Percentiles rank a stretch among this genome's conserved stretches.
phyloP scores from a whole-genome alignment of 2,797 vertebrate genomes.

The Carapus acus region DNA sequence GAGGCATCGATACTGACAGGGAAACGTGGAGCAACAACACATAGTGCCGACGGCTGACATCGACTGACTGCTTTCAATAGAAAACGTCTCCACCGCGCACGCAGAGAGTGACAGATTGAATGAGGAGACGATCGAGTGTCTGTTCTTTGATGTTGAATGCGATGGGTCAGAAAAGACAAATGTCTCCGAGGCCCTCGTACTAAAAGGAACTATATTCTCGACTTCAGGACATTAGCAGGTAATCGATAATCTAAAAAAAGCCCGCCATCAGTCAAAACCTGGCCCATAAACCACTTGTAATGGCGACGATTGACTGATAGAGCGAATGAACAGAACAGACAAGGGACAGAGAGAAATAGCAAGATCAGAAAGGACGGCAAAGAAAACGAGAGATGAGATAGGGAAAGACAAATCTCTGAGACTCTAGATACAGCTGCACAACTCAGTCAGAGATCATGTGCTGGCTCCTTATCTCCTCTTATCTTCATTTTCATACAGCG shows the following conservation, averaged over 20 bases:
- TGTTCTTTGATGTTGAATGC: neutral
- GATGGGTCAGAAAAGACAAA: neutral
- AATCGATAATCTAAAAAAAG: neutral
- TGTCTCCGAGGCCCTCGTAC: no score
- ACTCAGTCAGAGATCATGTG: conserved; percentile 20
- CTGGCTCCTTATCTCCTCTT: conserved; percentile 38
- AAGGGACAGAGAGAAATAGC: no score
- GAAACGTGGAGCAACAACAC: neutral
- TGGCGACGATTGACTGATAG: no score
- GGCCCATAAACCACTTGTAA: no score
- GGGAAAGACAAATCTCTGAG: no score
- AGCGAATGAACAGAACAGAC: no score
- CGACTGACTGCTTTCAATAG: neutral
- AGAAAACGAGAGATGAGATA: no score
- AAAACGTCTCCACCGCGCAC: neutral
- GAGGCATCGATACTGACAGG: neutral
- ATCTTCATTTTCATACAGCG: conserved; percentile 31
- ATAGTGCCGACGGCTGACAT: neutral
- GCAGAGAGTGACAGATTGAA: neutral
- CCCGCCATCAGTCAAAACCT: neutral
- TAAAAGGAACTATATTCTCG: no score
- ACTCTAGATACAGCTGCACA: no score
- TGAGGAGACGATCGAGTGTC: neutral
- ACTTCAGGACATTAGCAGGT: neutral
- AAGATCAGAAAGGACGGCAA: no score